Conservation (phyloP, 2,113 vertebrate genomes). For the Carollia perspicillata region DNA sequence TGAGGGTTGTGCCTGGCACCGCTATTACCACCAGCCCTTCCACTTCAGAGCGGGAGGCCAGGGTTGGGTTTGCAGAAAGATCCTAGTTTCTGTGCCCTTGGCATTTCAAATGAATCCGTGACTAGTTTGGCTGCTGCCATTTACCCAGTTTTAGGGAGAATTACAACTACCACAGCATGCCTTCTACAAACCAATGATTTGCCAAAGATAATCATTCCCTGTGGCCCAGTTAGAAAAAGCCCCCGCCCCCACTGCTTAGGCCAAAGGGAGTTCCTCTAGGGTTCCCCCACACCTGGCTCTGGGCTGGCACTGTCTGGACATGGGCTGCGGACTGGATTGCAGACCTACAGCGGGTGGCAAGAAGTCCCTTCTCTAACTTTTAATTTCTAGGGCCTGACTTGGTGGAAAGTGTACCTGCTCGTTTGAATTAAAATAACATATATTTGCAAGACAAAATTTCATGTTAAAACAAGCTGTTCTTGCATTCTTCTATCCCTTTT, state of each 20-base stretch:
- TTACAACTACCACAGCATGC: neutral
- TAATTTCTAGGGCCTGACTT: neutral
- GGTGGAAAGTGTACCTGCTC: neutral
- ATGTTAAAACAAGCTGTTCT: neutral
- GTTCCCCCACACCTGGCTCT: neutral
- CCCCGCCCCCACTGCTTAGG: neutral
- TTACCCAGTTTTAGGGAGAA: neutral
- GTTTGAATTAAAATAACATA: conserved; percentile 40
- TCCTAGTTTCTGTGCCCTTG: neutral
- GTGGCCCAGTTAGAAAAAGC: neutral
- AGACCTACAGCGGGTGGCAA: neutral
- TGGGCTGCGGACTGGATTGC: neutral
- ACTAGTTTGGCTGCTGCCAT: neutral
- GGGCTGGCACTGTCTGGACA: neutral
- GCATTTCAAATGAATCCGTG: neutral
- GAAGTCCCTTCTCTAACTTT: neutral
- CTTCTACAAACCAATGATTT: neutral
- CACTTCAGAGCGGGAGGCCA: neutral
- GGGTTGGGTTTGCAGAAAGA: neutral
- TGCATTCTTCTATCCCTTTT: neutral
- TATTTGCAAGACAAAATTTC: conserved; percentile 45
- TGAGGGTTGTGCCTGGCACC: conserved; percentile 53
- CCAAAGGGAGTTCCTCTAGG: neutral
- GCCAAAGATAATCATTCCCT: neutral
- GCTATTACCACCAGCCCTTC: neutral